These are phyloP conservation scores for Drosophila prosaltans DNA, from an alignment of 1,140 invertebrate species.

Conservation along the genomic window DNA sequence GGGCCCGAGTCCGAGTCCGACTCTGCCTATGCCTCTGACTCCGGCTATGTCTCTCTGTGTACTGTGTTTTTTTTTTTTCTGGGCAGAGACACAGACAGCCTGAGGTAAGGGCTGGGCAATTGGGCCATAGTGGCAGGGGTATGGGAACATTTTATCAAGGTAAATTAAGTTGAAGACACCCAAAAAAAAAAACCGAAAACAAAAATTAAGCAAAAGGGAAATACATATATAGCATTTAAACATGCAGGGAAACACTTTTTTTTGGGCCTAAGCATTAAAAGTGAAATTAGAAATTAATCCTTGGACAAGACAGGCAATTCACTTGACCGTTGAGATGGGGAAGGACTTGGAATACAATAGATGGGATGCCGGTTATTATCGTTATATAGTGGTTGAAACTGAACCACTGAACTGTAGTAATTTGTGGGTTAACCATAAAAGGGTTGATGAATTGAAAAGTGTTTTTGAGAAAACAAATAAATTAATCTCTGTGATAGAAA, in stretches of 20 bases:
- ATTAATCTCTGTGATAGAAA: not conserved
- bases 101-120: conserved; percentile 47
- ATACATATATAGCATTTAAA: not conserved
- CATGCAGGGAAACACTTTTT: conserved; percentile 33
- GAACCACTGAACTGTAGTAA: conserved; percentile 5
- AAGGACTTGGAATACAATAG: not conserved
- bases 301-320: conserved; percentile 25
- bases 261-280: conserved; percentile 39
- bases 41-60: conserved; percentile 32
- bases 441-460: not conserved
- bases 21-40: conserved; percentile 35
- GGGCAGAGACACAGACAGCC: conserved; percentile 58
- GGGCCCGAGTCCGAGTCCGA: conserved; percentile 58
- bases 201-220: conserved; percentile 7
- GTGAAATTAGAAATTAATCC: conserved; percentile 62
- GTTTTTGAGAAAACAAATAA: not conserved
- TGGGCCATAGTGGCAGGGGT: conserved; percentile 23
- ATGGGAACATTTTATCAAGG: conserved; percentile 61
- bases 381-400: not conserved
- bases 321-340: not conserved
- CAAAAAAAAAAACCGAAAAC: conserved; percentile 46
- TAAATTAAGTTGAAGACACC: conserved; percentile 56
- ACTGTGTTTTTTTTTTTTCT: not conserved
- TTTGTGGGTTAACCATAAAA: not conserved
- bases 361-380: not conserved